Conservation (phyloP, 2,113 vertebrate genomes). For the Ranitomeya variabilis region DNA sequence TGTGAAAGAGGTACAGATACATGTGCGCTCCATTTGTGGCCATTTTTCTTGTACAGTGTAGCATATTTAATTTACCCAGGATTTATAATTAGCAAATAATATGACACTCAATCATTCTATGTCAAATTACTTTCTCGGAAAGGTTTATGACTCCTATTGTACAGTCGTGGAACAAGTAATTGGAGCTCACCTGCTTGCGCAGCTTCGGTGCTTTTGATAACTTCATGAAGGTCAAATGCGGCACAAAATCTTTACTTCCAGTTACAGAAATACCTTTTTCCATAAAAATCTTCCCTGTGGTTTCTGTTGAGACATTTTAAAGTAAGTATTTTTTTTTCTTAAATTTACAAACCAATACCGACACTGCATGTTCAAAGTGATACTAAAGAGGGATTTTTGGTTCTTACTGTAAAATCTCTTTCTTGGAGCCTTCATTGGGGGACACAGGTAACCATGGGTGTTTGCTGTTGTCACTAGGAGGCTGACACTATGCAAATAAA, state of each 20-base stretch:
- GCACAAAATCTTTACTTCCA: constrained; percentile 81
- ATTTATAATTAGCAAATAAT: constrained; percentile 46
- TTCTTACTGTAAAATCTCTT: no score
- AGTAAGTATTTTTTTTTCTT: background rate
- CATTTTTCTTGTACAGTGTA: background rate
- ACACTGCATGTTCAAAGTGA: no score
- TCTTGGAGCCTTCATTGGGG: no score
- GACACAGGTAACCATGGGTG: no score
- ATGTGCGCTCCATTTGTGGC: background rate
- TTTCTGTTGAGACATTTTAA: constrained; percentile 70
- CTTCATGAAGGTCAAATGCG: constrained; percentile 97
- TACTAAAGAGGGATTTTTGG: no score
- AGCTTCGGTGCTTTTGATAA: constrained; percentile 84
- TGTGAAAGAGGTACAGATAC: background rate
- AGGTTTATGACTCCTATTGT: background rate
- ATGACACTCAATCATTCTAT: background rate
- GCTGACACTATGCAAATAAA: no score
- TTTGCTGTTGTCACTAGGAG: no score
- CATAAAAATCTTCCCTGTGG: constrained; percentile 80
- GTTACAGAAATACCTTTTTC: constrained; percentile 80
- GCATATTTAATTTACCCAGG: background rate
- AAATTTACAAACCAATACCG: no score
- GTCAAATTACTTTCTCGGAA: background rate
- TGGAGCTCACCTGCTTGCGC: constrained; percentile 77
- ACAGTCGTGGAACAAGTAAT: constrained; percentile 38